phyloP scores from a whole-genome alignment of 2,113 vertebrate genomes.

The Manacus vitellinus region DNA sequence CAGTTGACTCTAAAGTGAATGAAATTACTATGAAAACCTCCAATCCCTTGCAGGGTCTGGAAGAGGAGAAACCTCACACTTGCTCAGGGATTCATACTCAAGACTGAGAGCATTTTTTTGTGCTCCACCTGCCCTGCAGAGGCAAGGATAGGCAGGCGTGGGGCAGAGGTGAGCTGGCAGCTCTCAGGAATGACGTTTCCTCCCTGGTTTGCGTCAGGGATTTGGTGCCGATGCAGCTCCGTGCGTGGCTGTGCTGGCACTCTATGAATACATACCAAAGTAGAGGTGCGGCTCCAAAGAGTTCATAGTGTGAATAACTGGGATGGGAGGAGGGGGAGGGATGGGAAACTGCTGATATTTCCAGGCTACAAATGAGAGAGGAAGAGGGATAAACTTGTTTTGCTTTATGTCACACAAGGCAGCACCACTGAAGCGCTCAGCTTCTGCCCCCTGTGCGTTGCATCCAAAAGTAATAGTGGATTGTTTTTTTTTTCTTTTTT shows the following conservation, averaged over 20 bases:
- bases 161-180: not conserved
- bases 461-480: not conserved
- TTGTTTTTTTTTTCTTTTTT: not conserved
- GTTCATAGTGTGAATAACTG: not conserved
- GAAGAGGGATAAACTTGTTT: not conserved
- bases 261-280: not conserved
- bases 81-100: accelerated
- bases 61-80: not conserved
- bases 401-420: not conserved
- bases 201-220: not conserved
- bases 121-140: accelerated
- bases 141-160: accelerated
- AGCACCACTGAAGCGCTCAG: not conserved
- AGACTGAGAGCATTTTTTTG: not conserved
- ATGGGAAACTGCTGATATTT: not conserved
- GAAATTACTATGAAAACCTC: not conserved
- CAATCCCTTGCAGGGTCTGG: not conserved
- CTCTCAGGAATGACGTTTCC: accelerated
- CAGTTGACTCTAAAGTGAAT: not conserved
- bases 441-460: accelerated
- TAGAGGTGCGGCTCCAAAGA: not conserved
- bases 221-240: not conserved
- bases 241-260: accelerated
- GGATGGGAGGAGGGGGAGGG: not conserved
- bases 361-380: not conserved